phyloP scores from a whole-genome alignment of 1,140 invertebrate species.

The Micrasema minimum region DNA sequence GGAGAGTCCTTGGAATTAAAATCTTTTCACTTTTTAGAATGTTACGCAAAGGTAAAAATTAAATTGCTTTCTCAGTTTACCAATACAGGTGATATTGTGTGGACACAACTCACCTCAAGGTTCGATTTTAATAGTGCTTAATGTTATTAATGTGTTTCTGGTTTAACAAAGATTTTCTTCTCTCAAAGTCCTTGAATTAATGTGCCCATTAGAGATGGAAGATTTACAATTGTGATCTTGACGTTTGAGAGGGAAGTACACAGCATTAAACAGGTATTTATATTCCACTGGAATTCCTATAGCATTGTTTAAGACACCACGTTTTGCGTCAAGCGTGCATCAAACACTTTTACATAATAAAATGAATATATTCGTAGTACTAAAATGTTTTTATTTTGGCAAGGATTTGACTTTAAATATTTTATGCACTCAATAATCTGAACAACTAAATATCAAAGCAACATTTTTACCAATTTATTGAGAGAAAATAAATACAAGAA shows the following conservation, averaged over 20 bases:
- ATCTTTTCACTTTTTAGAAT: slow-evolving; percentile 46
- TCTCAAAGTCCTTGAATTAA: slow-evolving; percentile 45
- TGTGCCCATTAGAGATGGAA: not conserved
- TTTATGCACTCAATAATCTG: too few relatives aligned
- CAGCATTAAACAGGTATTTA: slow-evolving; percentile 37
- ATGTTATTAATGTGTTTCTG: slow-evolving; percentile 48
- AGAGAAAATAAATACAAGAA: too few relatives aligned
- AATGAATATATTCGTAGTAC: not conserved
- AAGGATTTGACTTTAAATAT: too few relatives aligned
- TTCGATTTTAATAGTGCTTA: slow-evolving; percentile 3
- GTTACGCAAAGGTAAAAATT: slow-evolving; percentile 40
- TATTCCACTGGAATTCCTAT: slow-evolving; percentile 15
- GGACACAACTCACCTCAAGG: slow-evolving; percentile 25
- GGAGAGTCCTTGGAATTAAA: slow-evolving; percentile 41
- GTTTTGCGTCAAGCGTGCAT: slow-evolving; percentile 1
- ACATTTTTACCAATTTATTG: too few relatives aligned
- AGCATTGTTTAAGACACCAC: not conserved
- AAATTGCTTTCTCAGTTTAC: slow-evolving; percentile 38
- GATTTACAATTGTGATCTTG: slow-evolving; percentile 32
- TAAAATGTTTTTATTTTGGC: too few relatives aligned
- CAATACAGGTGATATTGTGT: slow-evolving; percentile 46
- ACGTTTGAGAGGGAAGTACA: slow-evolving; percentile 1
- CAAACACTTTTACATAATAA: not conserved
- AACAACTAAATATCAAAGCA: too few relatives aligned
- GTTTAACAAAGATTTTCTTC: slow-evolving; percentile 19